Evolutionary conservation across 2,113 vertebrate genomes (phyloP).

Genomic region (Barnardius zonarius): DNA sequence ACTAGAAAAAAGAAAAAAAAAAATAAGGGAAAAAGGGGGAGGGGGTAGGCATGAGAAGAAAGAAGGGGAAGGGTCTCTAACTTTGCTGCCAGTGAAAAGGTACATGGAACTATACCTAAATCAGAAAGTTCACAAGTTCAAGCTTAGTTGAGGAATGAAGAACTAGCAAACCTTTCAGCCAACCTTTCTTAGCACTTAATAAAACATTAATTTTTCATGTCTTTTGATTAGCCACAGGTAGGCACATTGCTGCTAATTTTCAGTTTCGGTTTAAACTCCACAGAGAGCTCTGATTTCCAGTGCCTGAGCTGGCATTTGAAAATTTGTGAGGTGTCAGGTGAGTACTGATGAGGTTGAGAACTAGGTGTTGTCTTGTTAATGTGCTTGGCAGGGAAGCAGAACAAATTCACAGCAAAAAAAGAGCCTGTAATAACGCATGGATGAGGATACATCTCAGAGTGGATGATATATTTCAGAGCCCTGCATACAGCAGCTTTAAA

Average conservation of each 20-base stretch:
- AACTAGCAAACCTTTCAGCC: constrained; percentile 24
- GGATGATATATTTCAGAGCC: neutral
- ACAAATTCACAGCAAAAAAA: constrained; percentile 36
- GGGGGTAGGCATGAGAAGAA: neutral
- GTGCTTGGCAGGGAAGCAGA: neutral
- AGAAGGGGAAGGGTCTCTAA: neutral
- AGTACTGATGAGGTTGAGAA: constrained; percentile 36
- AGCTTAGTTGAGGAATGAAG: neutral
- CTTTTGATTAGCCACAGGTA: constrained; percentile 36
- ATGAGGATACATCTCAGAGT: neutral
- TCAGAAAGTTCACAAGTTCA: constrained; percentile 16
- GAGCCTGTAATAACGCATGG: neutral
- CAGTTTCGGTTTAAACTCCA: constrained; percentile 27
- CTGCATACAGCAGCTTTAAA: neutral
- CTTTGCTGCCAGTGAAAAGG: neutral
- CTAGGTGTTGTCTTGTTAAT: constrained; percentile 46
- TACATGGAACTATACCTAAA: neutral
- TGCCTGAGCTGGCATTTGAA: neutral
- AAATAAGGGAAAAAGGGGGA: rapidly evolving
- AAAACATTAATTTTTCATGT: constrained; percentile 48
- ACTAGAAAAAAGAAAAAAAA: neutral
- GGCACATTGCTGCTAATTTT: constrained; percentile 31
- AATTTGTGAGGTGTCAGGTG: constrained; percentile 52
- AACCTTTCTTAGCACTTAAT: constrained; percentile 35
- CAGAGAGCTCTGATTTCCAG: constrained; percentile 15